phyloP scores from a whole-genome alignment of 2,113 vertebrate species.

The Gnathonemus longibarbis region DNA sequence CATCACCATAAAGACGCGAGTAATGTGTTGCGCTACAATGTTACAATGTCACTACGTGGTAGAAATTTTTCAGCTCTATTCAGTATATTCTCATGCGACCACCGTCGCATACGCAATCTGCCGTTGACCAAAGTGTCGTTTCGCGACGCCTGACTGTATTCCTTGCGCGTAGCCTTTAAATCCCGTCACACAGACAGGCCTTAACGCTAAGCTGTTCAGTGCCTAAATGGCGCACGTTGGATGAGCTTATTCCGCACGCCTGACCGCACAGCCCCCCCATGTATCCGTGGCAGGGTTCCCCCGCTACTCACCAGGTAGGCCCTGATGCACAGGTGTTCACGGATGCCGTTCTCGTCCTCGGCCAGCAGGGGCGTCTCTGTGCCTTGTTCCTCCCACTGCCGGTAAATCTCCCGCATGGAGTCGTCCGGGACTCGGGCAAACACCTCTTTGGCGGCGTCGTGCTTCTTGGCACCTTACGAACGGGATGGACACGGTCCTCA shows the following conservation, averaged over 20 bases:
- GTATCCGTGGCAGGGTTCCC: neutral
- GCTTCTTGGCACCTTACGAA: conserved; percentile 79
- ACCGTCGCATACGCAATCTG: neutral
- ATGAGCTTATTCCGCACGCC: neutral
- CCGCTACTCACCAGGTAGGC: conserved; percentile 80
- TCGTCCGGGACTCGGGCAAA: conserved; percentile 93
- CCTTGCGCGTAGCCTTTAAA: neutral
- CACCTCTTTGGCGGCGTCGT: conserved; percentile 88
- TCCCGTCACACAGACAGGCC: neutral
- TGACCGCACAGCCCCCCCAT: neutral
- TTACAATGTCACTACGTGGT: neutral
- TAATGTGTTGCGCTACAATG: neutral
- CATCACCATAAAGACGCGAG: neutral
- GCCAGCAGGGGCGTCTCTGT: conserved; percentile 74
- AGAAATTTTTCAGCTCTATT: neutral
- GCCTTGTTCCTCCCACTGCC: conserved; percentile 78
- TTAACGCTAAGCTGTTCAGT: neutral
- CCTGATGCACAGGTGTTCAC: conserved; percentile 89
- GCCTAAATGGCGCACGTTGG: neutral
- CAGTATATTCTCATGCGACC: neutral
- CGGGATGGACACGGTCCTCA: neutral
- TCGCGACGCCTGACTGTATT: neutral
- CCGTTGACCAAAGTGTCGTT: neutral
- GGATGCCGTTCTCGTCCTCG: conserved; percentile 87
- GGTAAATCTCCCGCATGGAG: conserved; percentile 86